phyloP scores from a whole-genome alignment of 2,797 vertebrate genomes.

The Rhinoraja longicauda region DNA sequence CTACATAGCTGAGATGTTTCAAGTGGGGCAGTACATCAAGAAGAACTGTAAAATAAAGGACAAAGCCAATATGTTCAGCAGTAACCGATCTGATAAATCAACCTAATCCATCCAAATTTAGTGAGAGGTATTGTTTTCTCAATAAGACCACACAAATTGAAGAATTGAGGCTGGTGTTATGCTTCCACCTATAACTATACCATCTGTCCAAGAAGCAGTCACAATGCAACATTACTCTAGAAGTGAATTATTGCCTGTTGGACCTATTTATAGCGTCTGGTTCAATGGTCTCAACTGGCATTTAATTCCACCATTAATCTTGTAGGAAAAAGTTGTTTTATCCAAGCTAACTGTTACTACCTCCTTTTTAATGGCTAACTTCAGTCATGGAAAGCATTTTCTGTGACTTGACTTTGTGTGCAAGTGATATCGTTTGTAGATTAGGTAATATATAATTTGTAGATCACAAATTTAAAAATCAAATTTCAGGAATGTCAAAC shows the following conservation, averaged over 20 bases:
- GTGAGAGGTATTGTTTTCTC: background rate
- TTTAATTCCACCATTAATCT: constrained; percentile 8
- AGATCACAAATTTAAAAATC: background rate
- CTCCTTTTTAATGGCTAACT: background rate
- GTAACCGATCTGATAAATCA: background rate
- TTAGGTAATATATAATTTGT: too few species aligned
- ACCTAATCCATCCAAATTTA: background rate
- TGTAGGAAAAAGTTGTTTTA: too few species aligned
- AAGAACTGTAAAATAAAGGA: background rate
- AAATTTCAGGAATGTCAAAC: background rate
- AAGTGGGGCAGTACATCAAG: background rate
- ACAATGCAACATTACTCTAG: background rate
- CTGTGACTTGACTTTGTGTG: background rate
- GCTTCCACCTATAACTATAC: background rate
- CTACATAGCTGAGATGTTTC: too few species aligned
- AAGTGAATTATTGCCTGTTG: background rate
- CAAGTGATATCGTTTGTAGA: too few species aligned
- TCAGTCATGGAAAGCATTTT: background rate
- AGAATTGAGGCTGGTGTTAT: background rate
- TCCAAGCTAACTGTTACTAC: background rate
- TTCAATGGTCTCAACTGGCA: background rate
- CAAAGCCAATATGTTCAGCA: background rate
- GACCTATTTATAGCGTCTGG: background rate
- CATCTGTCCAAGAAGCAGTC: background rate
- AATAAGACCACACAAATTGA: background rate